These are phyloP conservation scores for Adelognathus sp. DNA, from an alignment of 2,888 invertebrate genomes.

Conservation along the genomic window DNA sequence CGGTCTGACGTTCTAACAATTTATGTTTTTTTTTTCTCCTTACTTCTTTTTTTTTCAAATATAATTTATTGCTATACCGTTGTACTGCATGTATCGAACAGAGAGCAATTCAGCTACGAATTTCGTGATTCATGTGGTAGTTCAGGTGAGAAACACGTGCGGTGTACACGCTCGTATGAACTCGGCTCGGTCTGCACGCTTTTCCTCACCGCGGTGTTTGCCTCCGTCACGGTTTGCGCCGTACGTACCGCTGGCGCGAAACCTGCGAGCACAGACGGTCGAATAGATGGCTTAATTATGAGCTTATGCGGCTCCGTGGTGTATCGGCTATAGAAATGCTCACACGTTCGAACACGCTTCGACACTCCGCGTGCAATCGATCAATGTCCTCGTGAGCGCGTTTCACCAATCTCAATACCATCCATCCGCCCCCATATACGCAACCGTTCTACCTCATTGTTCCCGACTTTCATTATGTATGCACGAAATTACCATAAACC, in stretches of 20 bases:
- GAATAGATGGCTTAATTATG: slow-evolving; percentile 28
- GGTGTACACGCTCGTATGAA: not conserved
- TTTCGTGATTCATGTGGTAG: not conserved
- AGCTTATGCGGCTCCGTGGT: not conserved
- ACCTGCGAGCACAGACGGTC: slow-evolving; percentile 18
- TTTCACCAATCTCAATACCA: not conserved
- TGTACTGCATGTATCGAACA: not conserved
- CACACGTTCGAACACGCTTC: not conserved
- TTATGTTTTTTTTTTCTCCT: not conserved
- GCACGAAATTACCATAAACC: not conserved
- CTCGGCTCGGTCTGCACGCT: not conserved
- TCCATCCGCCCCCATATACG: not conserved
- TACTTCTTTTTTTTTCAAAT: not conserved
- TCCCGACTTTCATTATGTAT: not conserved
- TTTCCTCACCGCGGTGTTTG: not conserved
- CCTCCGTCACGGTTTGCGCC: not conserved
- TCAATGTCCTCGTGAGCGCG: not conserved
- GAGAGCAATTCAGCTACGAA: not conserved
- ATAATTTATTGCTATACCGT: not conserved
- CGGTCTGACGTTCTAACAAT: not conserved
- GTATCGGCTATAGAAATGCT: not conserved
- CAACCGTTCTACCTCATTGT: not conserved
- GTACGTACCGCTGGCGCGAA: not conserved
- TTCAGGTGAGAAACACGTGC: not conserved
- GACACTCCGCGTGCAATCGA: not conserved